Base-by-base conservation (phyloP, 2,888 invertebrate genomes). In the Ecdyonurus torrentis region DNA sequence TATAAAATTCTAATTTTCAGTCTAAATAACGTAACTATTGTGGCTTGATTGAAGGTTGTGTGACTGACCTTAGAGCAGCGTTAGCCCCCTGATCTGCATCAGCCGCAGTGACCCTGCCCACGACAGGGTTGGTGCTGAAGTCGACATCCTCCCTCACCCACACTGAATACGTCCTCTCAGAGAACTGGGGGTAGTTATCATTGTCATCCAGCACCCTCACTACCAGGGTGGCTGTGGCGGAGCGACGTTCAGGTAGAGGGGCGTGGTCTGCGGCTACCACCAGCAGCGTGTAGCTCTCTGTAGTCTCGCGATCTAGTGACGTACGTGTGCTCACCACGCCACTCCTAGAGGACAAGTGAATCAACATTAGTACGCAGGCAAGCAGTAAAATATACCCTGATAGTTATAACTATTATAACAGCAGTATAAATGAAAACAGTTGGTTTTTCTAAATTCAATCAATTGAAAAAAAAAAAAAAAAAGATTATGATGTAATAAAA, bases 71-170 rank as follows among this genome's bases (percentile, higher is more conserved):
- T 63, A 99, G 87, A 0, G 90, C 91, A 1, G 94, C 92, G 75
- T 99, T 98, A 25, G 86, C 82, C 0, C 95, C 97, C 61, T 89
- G 84, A 75, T 99, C 99, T 0, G 88, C 87, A 74, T 99, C 99
- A 0, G 85, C 85, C 0, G 98, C 98, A 69, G 89, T 85, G 72
- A 92, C 86, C 66, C 83, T 82, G 0, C 88, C 86, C 37, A 99
- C 83, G 1, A 91, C 83, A 1, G 95, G 94, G 72, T 87, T 89
- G 62, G 86, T 84, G 5, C 85, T 83, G 67, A 88, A 88, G 74
- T 89, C 89, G 68, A 91, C 83, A 74, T 97, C 93, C 75, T 98
- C 98, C 2, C 88, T 86, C 0, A 93, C 84, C 60, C 85, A 84
- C 0, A 92, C 88, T 0, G 89, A 87, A 74, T 95, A 95, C 0